Evolutionary conservation across 2,113 vertebrate species (phyloP), one percentile per base, ranked within the genome.

Genomic region (Daphoenositta chrysoptera): DNA sequence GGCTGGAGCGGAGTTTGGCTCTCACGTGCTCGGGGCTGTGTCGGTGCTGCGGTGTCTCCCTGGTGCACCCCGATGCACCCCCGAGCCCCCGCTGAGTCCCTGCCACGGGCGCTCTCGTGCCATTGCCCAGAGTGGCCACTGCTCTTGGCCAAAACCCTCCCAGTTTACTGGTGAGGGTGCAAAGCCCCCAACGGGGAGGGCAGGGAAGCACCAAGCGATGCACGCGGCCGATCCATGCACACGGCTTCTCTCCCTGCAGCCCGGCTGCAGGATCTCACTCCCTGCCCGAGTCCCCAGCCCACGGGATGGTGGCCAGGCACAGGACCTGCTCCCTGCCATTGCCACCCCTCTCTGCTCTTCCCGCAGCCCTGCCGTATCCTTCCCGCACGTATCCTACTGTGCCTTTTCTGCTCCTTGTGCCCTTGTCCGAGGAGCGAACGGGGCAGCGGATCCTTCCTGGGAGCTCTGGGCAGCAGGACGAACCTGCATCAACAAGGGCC

Each of bases 321-420:
- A 39, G 23, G 26, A 37, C 4, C 2, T 4, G 10, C n/a, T 48
- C 51, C 35, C 42, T 73, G 56, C 78, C 65, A 3, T 3, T 31
- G 39, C 64, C 69, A 2, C 23, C 28, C 44, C 37, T 22, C 45
- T 45, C 51, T 83, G 28, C 33, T 69, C 33, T 53, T 77, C 35
- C 66, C 20, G 39, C 61, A 79, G 51, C 47, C 53, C 78, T 47
- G 64, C 37, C n/a, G n/a, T n/a, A n/a, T n/a, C n/a, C n/a, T n/a
- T n/a, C n/a, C n/a, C n/a, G 37, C 33, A 13, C 0, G 0, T 24
- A 35, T 24, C 39, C 15, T 2, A 1, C 19, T 11, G 35, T 10
- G 33, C 2, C 0, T 45, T 24, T 37, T 47, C 28, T 84, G 13
- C 26, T 71, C 56, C 35, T 57, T 7, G 5, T 54, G 56, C 39